Evolutionary conservation across 2,888 invertebrate genomes (phyloP), one percentile per base, ranked within the genome.

Genomic region (Timema cristinae): DNA sequence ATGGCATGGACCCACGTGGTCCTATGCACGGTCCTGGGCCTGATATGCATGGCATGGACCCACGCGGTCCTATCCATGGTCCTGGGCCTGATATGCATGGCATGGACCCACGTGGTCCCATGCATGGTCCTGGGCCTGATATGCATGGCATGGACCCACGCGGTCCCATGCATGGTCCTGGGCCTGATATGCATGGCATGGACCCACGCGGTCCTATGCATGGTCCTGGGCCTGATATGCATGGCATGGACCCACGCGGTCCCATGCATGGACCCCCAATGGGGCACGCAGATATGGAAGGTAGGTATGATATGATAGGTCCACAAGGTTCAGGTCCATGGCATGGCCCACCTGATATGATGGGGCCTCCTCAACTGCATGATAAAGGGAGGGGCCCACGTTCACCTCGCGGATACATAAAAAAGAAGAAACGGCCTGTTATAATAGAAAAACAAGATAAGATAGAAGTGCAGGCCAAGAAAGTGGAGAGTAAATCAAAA

Each of bases 401-500:
- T 71, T 61, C 52, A 69, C 67, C n/a, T 63, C n/a, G 69, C 51
- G 15, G 50, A 48, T 9, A 10, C 50, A 15, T 16, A 56, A 66
- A 48, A 61, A 47, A 66, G 50, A 47, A 63, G 67, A 15, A 68
- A 67, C 50, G 67, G 68, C 7, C 32, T 50, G 47, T 32, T 32
- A 32, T 32, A 32, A 32, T 32, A 32, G 16, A 74, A 75, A 70
- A 75, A 76, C 66, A 75, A 74, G 61, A 59, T 10, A 15, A 63
- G 13, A 77, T 78, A 13, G 77, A 81, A 77, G 66, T 76, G 75
- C 50, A 74, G 75, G 75, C 77, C 61, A 74, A 78, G 66, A 71
- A 73, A 70, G 74, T 68, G 50, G 72, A 73, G 56, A 79, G 81
- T 48, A 75, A 76, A 48, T 77, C 77, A 50, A 82, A 84, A 84